Evolutionary conservation across 2,113 vertebrate species (phyloP).

Genomic region (Dasyprocta punctata): DNA sequence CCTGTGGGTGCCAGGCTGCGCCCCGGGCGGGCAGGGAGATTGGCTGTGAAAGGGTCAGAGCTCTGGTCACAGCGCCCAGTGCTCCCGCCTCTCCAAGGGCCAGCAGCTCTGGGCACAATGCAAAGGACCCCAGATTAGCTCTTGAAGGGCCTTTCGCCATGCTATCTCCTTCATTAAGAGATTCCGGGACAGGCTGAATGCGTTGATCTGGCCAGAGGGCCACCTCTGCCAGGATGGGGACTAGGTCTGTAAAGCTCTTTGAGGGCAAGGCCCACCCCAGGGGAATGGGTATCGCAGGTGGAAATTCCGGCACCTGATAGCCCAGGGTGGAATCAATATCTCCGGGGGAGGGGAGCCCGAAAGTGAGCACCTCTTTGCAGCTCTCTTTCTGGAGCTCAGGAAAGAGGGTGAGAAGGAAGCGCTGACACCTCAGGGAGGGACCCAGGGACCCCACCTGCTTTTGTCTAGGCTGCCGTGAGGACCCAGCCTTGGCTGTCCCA

Average conservation of each 20-base stretch:
- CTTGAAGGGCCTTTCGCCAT: neutral
- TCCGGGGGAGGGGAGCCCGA: neutral
- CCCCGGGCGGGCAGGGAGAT: slow-evolving; percentile 29
- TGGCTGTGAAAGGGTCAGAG: neutral
- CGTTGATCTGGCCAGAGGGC: neutral
- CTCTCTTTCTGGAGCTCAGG: slow-evolving; percentile 38
- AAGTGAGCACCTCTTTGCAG: slow-evolving; percentile 27
- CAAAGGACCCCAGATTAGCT: neutral
- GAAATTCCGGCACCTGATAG: slow-evolving; percentile 41
- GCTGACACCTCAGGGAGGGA: neutral
- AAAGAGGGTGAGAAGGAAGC: slow-evolving; percentile 11
- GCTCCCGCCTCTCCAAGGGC: neutral
- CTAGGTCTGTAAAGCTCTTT: neutral
- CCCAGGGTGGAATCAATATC: slow-evolving; percentile 36
- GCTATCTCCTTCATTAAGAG: neutral
- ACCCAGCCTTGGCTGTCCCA: neutral
- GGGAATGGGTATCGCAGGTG: neutral
- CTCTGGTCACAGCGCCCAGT: neutral
- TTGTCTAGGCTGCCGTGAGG: neutral
- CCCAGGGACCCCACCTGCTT: neutral
- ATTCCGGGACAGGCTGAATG: neutral
- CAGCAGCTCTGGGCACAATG: neutral
- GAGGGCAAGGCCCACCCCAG: neutral
- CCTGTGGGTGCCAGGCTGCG: neutral
- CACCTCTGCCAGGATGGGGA: neutral